Evolutionary conservation across 1,140 invertebrate genomes (phyloP).

Genomic region (Gryon sp.): DNA sequence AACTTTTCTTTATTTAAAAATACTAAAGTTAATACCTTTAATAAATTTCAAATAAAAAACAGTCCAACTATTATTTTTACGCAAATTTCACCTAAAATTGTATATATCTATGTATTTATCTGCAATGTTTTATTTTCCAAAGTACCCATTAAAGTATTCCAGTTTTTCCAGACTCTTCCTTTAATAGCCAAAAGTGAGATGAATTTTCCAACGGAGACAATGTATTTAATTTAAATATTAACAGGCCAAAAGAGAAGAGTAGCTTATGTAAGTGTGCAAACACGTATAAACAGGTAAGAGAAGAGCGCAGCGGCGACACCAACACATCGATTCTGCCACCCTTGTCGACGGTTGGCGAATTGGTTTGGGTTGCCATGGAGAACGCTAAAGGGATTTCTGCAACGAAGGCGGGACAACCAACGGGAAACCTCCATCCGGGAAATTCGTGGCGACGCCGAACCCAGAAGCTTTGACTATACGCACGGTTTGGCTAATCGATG

Average conservation of each 20-base stretch:
- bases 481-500: constrained; percentile 75
- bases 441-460: constrained; percentile 75
- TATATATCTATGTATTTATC: too few relatives aligned
- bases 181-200: constrained; percentile 13
- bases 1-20: too few relatives aligned
- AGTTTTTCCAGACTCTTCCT: constrained; percentile 16
- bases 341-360: constrained; percentile 77
- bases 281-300: constrained; percentile 49
- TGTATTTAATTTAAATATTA: constrained; percentile 49
- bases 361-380: constrained; percentile 75
- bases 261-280: constrained; percentile 35
- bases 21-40: too few relatives aligned
- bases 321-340: constrained; percentile 63
- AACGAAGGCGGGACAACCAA: constrained; percentile 73
- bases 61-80: too few relatives aligned
- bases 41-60: too few relatives aligned
- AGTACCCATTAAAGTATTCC: neutral
- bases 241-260: constrained; percentile 33
- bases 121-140: too few relatives aligned
- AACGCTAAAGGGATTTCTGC: constrained; percentile 70
- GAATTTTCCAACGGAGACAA: constrained; percentile 16
- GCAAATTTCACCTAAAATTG: too few relatives aligned
- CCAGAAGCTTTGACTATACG: constrained; percentile 69
- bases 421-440: constrained; percentile 75
- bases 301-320: constrained; percentile 26